Base-by-base conservation (phyloP, 2,888 invertebrate species). In the Xestia c-nigrum region DNA sequence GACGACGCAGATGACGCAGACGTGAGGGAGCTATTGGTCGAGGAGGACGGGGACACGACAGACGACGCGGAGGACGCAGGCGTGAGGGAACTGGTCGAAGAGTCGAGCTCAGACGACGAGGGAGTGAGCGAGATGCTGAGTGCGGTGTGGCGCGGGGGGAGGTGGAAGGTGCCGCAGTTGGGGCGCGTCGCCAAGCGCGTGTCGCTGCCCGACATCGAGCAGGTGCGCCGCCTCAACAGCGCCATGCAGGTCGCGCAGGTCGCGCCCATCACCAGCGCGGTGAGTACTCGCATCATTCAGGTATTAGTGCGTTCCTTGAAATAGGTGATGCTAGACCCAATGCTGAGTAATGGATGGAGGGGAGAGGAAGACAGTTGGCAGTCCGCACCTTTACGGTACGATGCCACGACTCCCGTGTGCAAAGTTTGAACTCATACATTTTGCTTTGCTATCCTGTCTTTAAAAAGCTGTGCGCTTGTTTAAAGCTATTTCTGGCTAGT, bases 181-280 rank as follows among this genome's bases (percentile, higher is more conserved):
- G 65, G 16, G 1, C 64, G 63, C 61, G 76, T n/a, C 21, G 65
- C 31, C 40, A 85, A 86, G 78, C 76, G 81, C 21, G 84, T 91
- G 50, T 68, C 78, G 76, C 75, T 90, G 72, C 87, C 88, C 16
- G 85, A 90, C 71, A 88, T 89, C 5, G 85, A 85, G 14, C 77
- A 85, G 14, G 84, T 86, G 64, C 73, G 88, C 7, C 74, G 87
- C 14, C 74, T 76, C 68, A 87, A 90, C 78, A 69, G 77, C 10
- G 50, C 38, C 31, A 79, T 88, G 70, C 81, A 85, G 57, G 88
- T 87, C 14, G 90, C 91, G 50, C 87, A 89, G 74, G 90, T 91
- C 67, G 84, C 86, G 50, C 88, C 89, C 14, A 82, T 85, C 38
- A 66, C 80, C 1, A 70, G 61, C 5, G 59, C 47, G n/a, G 83